Base-by-base conservation (phyloP, 1,140 invertebrate species). In the Laodelphax striatellus region DNA sequence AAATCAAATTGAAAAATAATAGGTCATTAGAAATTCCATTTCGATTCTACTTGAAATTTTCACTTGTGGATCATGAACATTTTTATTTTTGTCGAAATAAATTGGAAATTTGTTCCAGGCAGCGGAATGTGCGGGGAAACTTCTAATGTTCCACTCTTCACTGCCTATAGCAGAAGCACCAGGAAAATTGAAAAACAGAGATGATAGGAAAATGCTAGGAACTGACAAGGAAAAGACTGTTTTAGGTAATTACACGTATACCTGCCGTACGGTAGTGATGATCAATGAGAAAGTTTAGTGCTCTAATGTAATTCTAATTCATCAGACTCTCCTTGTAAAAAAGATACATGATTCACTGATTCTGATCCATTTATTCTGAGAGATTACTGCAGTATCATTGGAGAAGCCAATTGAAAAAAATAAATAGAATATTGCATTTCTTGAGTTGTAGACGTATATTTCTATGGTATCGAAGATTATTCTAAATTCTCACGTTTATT, bases 91-190 rank as follows among this genome's bases (percentile, higher is more conserved):
- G 24, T 4, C 6, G 24, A 28, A 28, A 28, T 6, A 4, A 28
- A 28, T 28, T 28, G 2, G 6, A 4, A 4, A 28, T 28, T 28
- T 28, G 57, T 63, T 73, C 13, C 63, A 85, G 79, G 91, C 90
- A 0, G 89, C 94, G 0, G 90, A 94, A 65, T 86, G 94, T 66
- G 74, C 86, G 21, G 97, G 97, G 6, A 98, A 99, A 76, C 75
- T 99, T 50, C 80, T 98, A 62, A 84, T 99, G 31, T 98, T 99
- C 75, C 94, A 98, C 77, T 96, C 95, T 0, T 88, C 91, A 11
- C 75, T 99, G 55, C 97, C 97, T 1, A 90, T 86, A 42, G 87
- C 85, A 34, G 92, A 96, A 65, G 94, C 94, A 3, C 95, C 95
- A 1, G 97, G 97, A 17, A 95, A 97, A 75, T 78, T 99, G 19